Conservation (phyloP, 2,888 invertebrate species). For the Teleiodes luculella region DNA sequence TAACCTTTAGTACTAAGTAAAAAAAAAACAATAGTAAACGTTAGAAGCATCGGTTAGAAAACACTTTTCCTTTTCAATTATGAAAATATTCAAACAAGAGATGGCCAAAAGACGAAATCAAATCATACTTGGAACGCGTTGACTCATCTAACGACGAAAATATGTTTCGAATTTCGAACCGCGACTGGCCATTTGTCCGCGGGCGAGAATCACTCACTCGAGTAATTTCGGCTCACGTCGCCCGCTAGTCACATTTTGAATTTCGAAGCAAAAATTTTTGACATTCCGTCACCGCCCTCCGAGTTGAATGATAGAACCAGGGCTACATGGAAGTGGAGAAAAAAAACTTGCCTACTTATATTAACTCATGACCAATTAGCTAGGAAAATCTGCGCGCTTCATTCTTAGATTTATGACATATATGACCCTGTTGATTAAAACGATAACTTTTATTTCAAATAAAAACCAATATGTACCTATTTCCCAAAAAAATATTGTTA, state of each 20-base stretch:
- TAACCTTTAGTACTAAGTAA: too few relatives aligned
- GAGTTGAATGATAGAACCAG: slow-evolving; percentile 26
- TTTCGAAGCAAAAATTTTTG: slow-evolving; percentile 61
- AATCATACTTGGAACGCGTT: slow-evolving; percentile 4
- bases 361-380: too few relatives aligned
- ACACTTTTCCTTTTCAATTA: too few relatives aligned
- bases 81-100: too few relatives aligned
- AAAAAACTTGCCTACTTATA: background rate
- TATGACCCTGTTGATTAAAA: too few relatives aligned
- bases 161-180: slow-evolving; percentile 19
- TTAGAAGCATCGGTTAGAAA: slow-evolving; percentile 8
- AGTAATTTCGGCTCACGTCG: slow-evolving; percentile 33
- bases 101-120: background rate
- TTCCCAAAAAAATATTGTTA: too few relatives aligned
- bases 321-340: slow-evolving; percentile 41
- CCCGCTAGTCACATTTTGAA: slow-evolving; percentile 56
- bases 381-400: too few relatives aligned
- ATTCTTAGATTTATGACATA: too few relatives aligned
- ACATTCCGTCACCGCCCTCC: slow-evolving; percentile 70
- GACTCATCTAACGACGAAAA: slow-evolving; percentile 21
- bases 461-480: too few relatives aligned
- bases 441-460: too few relatives aligned
- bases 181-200: slow-evolving; percentile 32
- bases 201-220: slow-evolving; percentile 34
- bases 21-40: too few relatives aligned